Evolutionary conservation across 2,888 invertebrate genomes (phyloP), one percentile per base, ranked within the genome.

Genomic region (Corbicula japonica): DNA sequence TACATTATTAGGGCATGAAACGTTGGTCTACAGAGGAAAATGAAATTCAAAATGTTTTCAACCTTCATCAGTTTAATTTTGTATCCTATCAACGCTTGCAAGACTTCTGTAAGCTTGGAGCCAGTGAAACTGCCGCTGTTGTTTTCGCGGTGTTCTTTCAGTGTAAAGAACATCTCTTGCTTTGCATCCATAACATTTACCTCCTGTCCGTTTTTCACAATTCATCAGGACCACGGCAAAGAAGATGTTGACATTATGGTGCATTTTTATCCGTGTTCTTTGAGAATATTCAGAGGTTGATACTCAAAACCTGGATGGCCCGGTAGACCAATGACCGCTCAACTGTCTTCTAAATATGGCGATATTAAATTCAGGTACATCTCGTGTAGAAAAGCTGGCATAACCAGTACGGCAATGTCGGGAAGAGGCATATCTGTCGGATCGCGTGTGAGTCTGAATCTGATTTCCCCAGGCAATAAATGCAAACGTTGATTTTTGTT

Each of bases 251-350:
- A 81, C 41, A 88, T 68, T 6, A 89, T 65, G 48, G 76, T 76
- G 50, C 77, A 74, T 18, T 66, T 34, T 21, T 71, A 66, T 0
- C 79, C 84, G n/a, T 70, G 61, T 8, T 76, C 72, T 28, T 80
- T 80, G 28, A 85, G 72, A 34, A 82, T 74, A 32, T 81, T 70
- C 10, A 84, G 32, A 6, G 80, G 81, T 61, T 86, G 86, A 50
- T 87, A 86, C 69, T 88, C 88, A 35, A 89, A 88, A 0, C 89
- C 88, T 32, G 85, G 68, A 54, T 86, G 86, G 4, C 89, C 87
- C 0, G 89, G 89, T n/a, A 86, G 44, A 21, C 88, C 89, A 15
- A 85, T 84, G 15, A 89, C 69, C 5, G 76, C 41, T 18, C 80
- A 68, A 12, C 82, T 78, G 4, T 74, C 76, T 63, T 83, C 69